phyloP scores from a whole-genome alignment of 2,888 invertebrate genomes.

The Xylota segnis region DNA sequence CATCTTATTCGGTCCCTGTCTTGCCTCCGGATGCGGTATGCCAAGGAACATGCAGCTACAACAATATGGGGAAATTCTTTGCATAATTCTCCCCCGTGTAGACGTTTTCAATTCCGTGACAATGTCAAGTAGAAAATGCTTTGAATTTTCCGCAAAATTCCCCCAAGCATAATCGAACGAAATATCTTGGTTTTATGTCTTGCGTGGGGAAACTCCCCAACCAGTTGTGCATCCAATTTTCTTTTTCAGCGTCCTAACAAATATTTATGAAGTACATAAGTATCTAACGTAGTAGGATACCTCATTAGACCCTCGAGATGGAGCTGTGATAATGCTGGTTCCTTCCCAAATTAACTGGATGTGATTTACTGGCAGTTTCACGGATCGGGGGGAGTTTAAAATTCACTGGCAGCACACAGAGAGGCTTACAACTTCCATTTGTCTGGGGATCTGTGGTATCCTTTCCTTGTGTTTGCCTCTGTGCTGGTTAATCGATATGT shows the following conservation, averaged over 20 bases:
- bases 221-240: not conserved
- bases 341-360: conserved; percentile 32
- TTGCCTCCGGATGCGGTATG: conserved; percentile 22
- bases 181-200: not conserved
- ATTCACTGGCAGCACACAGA: not conserved
- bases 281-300: not conserved
- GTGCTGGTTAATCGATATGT: conserved; percentile 34
- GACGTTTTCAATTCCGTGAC: conserved; percentile 34
- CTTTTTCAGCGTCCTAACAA: not conserved
- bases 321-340: conserved; percentile 8
- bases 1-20: conserved; percentile 31
- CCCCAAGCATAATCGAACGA: conserved; percentile 26
- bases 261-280: not conserved
- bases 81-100: not conserved
- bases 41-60: conserved; percentile 13
- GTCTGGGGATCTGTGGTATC: conserved; percentile 11
- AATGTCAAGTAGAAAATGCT: conserved; percentile 51
- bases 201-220: conserved; percentile 7
- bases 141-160: not conserved
- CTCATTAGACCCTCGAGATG: conserved; percentile 41
- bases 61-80: conserved; percentile 4
- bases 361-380: not conserved
- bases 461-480: not conserved
- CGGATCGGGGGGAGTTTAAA: conserved; percentile 1
- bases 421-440: not conserved